Base-by-base conservation (phyloP, 1,140 invertebrate genomes). In the Drosophila chauvacae region DNA sequence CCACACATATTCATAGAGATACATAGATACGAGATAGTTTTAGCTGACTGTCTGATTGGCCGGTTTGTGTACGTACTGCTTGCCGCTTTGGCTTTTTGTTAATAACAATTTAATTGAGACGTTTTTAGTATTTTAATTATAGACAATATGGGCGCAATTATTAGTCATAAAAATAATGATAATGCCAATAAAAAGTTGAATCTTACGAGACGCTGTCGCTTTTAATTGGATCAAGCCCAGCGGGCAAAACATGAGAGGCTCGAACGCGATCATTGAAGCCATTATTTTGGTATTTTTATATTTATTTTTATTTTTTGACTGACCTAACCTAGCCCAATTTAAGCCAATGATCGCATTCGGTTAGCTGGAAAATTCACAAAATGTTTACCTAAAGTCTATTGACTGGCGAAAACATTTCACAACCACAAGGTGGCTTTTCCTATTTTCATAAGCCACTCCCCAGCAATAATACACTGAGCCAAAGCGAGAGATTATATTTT, bases 71-170 rank as follows among this genome's bases (percentile, higher is more conserved):
- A 65, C 45, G 63, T 64, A 65, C 45, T 72, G 59, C 66, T 68
- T 68, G 83, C 63, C 51, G 79, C 75, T 87, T 77, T 87, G 71
- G 48, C 80, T 88, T 83, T 86, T 86, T 56, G 75, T 83, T 87
- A 86, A 88, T 90, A 84, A 87, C 77, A 78, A 88, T 84, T 88
- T 88, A 88, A 88, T 88, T 88, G 84, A 88, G 84, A 88, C 85
- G 84, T 80, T 88, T 88, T 88, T 78, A 88, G 61, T 62, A 80
- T 84, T 83, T 88, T 88, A 88, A 88, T 88, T 88, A 88, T 74
- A 88, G 80, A 88, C 84, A 88, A 88, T 84, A 88, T 80, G 77
- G 63, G 85, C 68, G 84, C 80, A 88, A 88, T 88, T 88, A 88
- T 88, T 88, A 71, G 84, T 78, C 84, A 88, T 88, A 88, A 88